These are phyloP conservation scores for Epizoanthus stellaris DNA, from an alignment of 92 coral and sea anemone species.

Conservation along the genomic window DNA sequence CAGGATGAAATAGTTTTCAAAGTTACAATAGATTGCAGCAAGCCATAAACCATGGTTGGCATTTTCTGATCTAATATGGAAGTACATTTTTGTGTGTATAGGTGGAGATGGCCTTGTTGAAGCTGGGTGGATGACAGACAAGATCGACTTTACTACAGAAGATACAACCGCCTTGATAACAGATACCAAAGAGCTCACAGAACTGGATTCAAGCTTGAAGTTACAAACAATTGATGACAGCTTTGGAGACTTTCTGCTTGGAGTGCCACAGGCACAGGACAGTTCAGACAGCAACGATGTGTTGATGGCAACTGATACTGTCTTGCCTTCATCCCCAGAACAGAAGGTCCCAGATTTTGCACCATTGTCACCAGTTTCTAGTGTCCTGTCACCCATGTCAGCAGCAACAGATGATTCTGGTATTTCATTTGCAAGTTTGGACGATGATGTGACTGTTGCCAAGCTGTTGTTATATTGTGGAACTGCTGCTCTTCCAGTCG, in stretches of 20 bases:
- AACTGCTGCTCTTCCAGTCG: neutral
- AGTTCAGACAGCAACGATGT: slow-evolving; percentile 34
- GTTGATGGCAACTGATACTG: slow-evolving; percentile 29
- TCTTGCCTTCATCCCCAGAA: slow-evolving; percentile 70
- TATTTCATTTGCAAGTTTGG: slow-evolving; percentile 19
- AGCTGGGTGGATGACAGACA: slow-evolving; percentile 94
- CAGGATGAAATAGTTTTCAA: no score
- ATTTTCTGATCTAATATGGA: neutral
- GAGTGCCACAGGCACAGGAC: slow-evolving; percentile 14
- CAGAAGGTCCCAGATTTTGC: slow-evolving; percentile 90
- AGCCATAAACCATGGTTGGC: no score
- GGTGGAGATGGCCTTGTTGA: slow-evolving; percentile 75
- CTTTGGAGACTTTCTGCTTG: slow-evolving; percentile 9
- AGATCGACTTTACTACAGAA: slow-evolving; percentile 70
- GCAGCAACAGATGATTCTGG: slow-evolving; percentile 33
- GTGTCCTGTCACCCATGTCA: slow-evolving; percentile 49
- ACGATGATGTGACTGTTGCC: slow-evolving; percentile 18
- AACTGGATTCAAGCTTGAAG: slow-evolving; percentile 45
- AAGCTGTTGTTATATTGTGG: slow-evolving; percentile 24
- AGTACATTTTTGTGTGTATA: slow-evolving; percentile 24
- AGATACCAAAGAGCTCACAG: slow-evolving; percentile 44
- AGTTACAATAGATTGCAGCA: no score
- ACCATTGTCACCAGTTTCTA: slow-evolving; percentile 46
- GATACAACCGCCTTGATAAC: slow-evolving; percentile 52
- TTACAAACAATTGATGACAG: slow-evolving; percentile 1